Conservation (phyloP, 2,888 invertebrate genomes). For the Gymnoscelis rufifasciata region DNA sequence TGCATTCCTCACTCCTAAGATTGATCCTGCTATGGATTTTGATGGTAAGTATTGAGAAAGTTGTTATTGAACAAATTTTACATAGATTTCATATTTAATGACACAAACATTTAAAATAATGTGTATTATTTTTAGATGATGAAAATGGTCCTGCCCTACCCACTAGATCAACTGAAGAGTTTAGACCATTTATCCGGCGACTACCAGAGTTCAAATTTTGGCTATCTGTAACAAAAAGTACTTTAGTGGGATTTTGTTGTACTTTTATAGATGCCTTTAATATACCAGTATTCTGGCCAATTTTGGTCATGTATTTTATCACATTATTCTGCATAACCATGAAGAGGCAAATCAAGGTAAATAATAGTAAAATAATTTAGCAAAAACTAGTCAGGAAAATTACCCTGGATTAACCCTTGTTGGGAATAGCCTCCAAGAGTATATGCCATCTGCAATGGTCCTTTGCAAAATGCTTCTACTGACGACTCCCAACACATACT, state of each 20-base stretch:
- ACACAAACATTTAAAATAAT: no score
- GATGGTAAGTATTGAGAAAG: conserved; percentile 80
- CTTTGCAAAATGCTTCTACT: no score
- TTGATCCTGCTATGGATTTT: conserved; percentile 97
- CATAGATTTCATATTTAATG: no score
- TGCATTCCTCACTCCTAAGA: conserved; percentile 99
- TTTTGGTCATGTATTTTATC: conserved; percentile 99
- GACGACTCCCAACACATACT: no score
- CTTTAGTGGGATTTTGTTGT: conserved; percentile 91
- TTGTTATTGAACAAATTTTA: neutral
- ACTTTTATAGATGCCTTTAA: conserved; percentile 99
- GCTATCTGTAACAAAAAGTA: conserved; percentile 97
- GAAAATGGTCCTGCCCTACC: conserved; percentile 95
- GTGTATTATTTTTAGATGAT: conserved; percentile 69
- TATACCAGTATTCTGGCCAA: conserved; percentile 99
- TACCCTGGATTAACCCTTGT: no score
- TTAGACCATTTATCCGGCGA: conserved; percentile 97
- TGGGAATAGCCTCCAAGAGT: no score
- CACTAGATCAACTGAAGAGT: conserved; percentile 97
- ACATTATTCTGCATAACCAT: conserved; percentile 99
- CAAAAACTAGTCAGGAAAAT: no score
- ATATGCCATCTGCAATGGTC: no score
- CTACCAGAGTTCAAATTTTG: conserved; percentile 99
- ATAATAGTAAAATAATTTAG: no score
- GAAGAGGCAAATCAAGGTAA: conserved; percentile 99